These are phyloP conservation scores for Scomber japonicus DNA, from an alignment of 2,113 vertebrate genomes.

Conservation along the genomic window DNA sequence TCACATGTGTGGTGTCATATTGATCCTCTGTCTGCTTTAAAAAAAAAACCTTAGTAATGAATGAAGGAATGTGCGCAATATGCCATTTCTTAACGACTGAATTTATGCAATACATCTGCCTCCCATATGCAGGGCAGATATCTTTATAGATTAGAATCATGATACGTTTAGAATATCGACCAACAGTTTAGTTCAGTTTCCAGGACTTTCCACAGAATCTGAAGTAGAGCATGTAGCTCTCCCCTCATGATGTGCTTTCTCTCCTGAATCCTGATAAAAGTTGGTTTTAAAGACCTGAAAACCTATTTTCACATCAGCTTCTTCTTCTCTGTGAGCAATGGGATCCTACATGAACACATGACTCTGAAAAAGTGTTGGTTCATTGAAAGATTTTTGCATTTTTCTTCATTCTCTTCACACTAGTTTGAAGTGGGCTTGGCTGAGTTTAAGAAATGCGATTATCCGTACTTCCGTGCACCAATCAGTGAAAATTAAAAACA, in stretches of 20 bases:
- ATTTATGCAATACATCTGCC: constrained; percentile 17
- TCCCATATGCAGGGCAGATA: constrained; percentile 24
- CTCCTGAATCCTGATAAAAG: neutral
- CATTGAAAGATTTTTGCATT: too few relatives aligned
- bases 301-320: neutral
- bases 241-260: neutral
- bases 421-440: too few relatives aligned
- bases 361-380: too few relatives aligned
- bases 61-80: constrained; percentile 14
- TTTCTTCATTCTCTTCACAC: too few relatives aligned
- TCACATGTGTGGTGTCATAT: constrained; percentile 30
- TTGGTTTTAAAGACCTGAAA: too few relatives aligned
- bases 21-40: constrained; percentile 34
- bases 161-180: constrained; percentile 27
- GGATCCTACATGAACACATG: neutral
- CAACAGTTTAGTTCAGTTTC: constrained; percentile 8
- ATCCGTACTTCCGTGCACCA: too few relatives aligned
- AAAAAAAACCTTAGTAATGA: neutral
- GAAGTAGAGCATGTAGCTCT: neutral
- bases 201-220: constrained; percentile 35
- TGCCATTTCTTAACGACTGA: constrained; percentile 4
- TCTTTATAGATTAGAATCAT: neutral
- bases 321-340: neutral
- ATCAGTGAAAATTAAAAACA: too few relatives aligned
- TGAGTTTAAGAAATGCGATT: too few relatives aligned